phyloP scores from a whole-genome alignment of 92 coral and sea anemone genomes.

The Paragorgia papillata region DNA sequence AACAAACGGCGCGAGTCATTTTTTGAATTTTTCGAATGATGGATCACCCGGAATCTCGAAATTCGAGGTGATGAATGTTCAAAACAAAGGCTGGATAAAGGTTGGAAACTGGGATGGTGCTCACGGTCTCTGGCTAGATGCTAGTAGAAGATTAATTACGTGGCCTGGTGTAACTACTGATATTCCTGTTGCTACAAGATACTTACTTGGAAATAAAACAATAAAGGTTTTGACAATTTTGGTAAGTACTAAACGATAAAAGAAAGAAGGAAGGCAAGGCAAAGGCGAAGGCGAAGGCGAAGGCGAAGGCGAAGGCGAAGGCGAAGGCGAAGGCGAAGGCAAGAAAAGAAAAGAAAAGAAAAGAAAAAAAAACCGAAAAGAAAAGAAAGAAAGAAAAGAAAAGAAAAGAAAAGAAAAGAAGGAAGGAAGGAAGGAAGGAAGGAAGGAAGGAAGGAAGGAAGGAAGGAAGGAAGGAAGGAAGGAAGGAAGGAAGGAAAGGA shows the following conservation, averaged over 20 bases:
- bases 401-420: too few species aligned
- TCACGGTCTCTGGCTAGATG: constrained; percentile 57
- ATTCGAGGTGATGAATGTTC: constrained; percentile 56
- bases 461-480: too few species aligned
- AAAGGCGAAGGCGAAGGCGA: background rate
- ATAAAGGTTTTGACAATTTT: constrained; percentile 64
- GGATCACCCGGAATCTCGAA: constrained; percentile 48
- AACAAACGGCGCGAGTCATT: constrained; percentile 62
- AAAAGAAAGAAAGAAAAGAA: too few species aligned
- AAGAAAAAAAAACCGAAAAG: background rate
- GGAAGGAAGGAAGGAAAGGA: too few species aligned
- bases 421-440: background rate
- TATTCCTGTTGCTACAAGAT: constrained; percentile 66
- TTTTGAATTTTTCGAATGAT: constrained; percentile 48
- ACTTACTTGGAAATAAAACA: constrained; percentile 63
- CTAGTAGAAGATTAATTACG: constrained; percentile 54
- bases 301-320: background rate
- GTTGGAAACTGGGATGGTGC: constrained; percentile 65
- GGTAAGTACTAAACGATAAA: constrained; percentile 42
- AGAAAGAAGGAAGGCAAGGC: background rate
- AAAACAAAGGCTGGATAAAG: constrained; percentile 60
- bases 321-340: background rate
- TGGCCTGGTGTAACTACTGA: constrained; percentile 56
- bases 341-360: background rate
- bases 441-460: background rate